Evolutionary conservation across 2,113 vertebrate genomes (phyloP).

Genomic region (Oryzias celebensis): DNA sequence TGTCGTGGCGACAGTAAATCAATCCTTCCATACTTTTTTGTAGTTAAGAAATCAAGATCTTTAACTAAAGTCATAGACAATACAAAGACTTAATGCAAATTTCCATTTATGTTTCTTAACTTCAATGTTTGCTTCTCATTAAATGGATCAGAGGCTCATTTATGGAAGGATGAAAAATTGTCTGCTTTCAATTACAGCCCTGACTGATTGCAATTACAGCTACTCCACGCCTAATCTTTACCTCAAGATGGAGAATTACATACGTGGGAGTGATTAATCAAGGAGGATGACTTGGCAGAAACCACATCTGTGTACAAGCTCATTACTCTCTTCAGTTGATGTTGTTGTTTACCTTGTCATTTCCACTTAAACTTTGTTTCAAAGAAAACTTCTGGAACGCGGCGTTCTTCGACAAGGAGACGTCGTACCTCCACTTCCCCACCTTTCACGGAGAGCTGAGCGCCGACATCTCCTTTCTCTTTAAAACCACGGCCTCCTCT

Average conservation of each 20-base stretch:
- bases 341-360: constrained; percentile 1
- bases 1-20: constrained; percentile 83
- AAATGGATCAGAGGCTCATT: constrained; percentile 18
- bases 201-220: constrained; percentile 24
- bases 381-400: constrained; percentile 93
- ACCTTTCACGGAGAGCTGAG: constrained; percentile 94
- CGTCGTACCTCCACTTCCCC: constrained; percentile 94
- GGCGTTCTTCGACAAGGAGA: constrained; percentile 89
- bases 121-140: constrained; percentile 19
- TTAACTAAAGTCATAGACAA: too few relatives aligned
- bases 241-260: constrained; percentile 8
- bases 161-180: constrained; percentile 1
- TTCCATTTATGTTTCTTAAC: background rate
- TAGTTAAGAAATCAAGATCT: background rate
- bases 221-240: background rate
- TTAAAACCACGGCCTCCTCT: constrained; percentile 89
- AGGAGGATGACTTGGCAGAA: constrained; percentile 1
- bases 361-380: constrained; percentile 9
- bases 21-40: background rate
- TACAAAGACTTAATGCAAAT: too few relatives aligned
- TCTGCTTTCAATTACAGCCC: constrained; percentile 5
- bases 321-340: background rate
- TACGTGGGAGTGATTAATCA: constrained; percentile 18
- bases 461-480: constrained; percentile 92
- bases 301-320: background rate